A percentile compares a stretch with the other conserved stretches of the same genome.
Evolutionary conservation across 2,888 invertebrate genomes (phyloP).

Genomic region (Ischnura elegans): DNA sequence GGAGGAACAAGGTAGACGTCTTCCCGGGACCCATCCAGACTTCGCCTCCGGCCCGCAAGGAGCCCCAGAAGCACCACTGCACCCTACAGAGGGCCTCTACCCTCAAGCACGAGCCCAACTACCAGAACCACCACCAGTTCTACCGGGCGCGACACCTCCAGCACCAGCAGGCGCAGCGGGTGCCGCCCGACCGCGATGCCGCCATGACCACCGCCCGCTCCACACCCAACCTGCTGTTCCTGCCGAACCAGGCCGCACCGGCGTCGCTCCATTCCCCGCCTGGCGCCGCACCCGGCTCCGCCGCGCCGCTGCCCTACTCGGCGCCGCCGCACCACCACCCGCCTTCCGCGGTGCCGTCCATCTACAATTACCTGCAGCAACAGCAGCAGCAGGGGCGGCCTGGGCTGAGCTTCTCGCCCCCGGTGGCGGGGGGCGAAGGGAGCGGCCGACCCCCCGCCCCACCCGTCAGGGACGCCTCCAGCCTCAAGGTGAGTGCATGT

Average conservation of each 20-base stretch:
- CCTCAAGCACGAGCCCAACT: not conserved
- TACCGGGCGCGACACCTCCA: conserved; percentile 4
- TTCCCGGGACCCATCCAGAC: conserved; percentile 39
- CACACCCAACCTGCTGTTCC: conserved; percentile 77
- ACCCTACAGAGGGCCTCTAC: conserved; percentile 13
- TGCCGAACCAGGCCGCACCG: conserved; percentile 72
- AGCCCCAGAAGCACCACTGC: not conserved
- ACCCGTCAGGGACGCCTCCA: conserved; percentile 84
- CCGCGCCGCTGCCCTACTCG: conserved; percentile 17
- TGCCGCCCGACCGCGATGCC: conserved; percentile 71
- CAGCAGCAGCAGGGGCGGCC: conserved; percentile 75
- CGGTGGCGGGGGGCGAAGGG: conserved; percentile 8
- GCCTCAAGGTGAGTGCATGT: conserved; percentile 79
- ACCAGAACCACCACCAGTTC: not conserved
- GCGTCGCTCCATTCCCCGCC: not conserved
- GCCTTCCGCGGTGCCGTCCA: conserved; percentile 69
- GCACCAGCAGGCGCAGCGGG: conserved; percentile 69
- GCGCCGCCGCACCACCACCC: conserved; percentile 70
- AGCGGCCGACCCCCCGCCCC: conserved; percentile 77
- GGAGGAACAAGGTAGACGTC: conserved; percentile 38
- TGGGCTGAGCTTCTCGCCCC: conserved; percentile 73
- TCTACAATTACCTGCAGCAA: conserved; percentile 75
- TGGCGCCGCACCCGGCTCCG: not conserved
- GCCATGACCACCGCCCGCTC: conserved; percentile 79
- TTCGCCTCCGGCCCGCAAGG: not conserved